A percentile compares a stretch with the other conserved stretches of the same genome.
Conservation (phyloP, 2,888 invertebrate species). For the Athalia rosae region DNA sequence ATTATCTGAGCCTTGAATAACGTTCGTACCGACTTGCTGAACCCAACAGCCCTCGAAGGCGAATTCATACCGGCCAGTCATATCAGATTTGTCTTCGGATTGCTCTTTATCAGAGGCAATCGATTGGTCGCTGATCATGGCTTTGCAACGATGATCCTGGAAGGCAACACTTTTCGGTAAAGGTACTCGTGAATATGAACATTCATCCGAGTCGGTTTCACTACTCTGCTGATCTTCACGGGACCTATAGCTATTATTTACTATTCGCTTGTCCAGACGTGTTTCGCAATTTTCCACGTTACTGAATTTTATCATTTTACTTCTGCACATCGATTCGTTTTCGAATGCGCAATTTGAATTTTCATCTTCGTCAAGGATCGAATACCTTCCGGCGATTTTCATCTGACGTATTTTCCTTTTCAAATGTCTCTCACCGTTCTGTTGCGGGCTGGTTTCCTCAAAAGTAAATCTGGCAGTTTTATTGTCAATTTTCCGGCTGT, state of each 20-base stretch:
- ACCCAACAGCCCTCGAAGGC: constrained; percentile 33
- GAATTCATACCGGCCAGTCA: constrained; percentile 27
- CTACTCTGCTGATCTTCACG: neutral
- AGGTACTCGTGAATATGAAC: neutral
- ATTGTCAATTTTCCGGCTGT: neutral
- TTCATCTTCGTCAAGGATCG: neutral
- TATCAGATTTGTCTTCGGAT: constrained; percentile 1
- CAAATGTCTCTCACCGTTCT: constrained; percentile 1
- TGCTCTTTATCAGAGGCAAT: constrained; percentile 8
- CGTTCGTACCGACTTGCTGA: neutral
- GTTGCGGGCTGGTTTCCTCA: neutral
- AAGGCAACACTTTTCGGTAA: constrained; percentile 25
- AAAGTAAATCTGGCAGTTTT: neutral
- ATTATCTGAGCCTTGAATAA: neutral
- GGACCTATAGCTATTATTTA: neutral
- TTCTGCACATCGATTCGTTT: neutral
- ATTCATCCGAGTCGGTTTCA: neutral
- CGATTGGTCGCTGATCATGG: constrained; percentile 12
- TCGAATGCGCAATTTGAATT: neutral
- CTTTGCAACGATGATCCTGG: neutral
- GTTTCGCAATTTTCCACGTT: neutral
- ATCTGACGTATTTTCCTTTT: neutral
- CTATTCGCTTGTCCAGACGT: neutral
- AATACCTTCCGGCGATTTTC: neutral
- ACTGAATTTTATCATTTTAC: neutral